Base-by-base conservation (phyloP, 1,140 invertebrate genomes). In the Tenebrio molitor region DNA sequence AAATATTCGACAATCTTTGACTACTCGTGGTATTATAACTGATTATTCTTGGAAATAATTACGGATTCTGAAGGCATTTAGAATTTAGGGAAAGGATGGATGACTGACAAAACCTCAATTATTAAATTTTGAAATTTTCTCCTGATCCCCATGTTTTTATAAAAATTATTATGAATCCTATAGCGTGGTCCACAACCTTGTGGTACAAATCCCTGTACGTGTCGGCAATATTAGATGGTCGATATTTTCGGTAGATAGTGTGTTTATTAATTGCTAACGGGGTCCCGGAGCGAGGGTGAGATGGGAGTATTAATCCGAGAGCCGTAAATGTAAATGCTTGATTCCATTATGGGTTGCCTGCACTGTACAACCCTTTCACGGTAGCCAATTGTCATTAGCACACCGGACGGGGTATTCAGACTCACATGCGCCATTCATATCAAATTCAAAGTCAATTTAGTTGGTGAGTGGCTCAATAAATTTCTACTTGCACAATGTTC, bases 341-440 rank as follows among this genome's bases (percentile, higher is more conserved):
- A 58, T 58, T 29, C 64, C 36, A 66, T 66, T 66, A 66, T 44
- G 36, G 50, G 50, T 29, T 8, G 29, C 33, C 33, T 65, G 33
- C 19, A 65, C 34, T 66, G 64, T 66, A 44, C 75, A 73, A 75
- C 73, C 77, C 77, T 78, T 78, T 78, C 70, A 72, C 74, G 71
- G 58, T 73, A 76, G 78, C 78, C 78, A 79, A 78, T 79, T 79
- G 74, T 79, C 78, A 79, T 79, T 79, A 79, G 76, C 70, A 71
- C 72, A 71, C 72, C 74, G 77, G 74, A 77, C 76, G 67, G 74
- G 64, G 73, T 34, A 76, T 79, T 79, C 76, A 75, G 70, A 19
- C 65, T 76, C 74, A 65, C 72, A 74, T 71, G 63, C 71, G 69
- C 69, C 71, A 76, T 77, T 78, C 74, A 77, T 77, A 77, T 77